Percentiles rank a stretch among this genome's conserved stretches.
phyloP scores from a whole-genome alignment of 2,113 vertebrate species.

The Patagioenas fasciata region DNA sequence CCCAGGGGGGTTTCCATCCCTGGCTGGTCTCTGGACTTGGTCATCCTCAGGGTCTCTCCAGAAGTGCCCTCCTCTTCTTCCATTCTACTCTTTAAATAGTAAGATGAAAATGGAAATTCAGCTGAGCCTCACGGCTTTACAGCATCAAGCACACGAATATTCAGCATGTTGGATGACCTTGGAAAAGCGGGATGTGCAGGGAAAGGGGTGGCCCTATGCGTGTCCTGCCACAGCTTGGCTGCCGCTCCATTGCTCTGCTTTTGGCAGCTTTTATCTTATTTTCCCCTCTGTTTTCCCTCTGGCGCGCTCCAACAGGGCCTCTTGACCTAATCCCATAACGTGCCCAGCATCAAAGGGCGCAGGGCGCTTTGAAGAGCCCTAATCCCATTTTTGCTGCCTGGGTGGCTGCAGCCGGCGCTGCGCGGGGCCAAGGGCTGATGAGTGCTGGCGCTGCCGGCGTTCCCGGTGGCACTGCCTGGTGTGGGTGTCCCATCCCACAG shows the following conservation, averaged over 20 bases:
- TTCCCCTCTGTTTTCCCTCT: fast-evolving
- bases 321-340: background rate
- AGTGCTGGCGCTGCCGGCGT: fast-evolving
- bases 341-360: background rate
- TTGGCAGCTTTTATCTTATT: background rate
- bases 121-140: background rate
- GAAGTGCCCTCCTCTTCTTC: background rate
- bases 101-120: background rate
- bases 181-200: background rate
- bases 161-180: background rate
- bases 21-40: background rate
- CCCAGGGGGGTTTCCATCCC: background rate
- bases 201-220: background rate
- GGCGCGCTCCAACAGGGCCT: background rate
- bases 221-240: background rate
- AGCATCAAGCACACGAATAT: background rate
- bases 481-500: background rate
- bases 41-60: background rate
- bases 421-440: too few relatives aligned
- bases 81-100: background rate
- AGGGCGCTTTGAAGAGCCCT: background rate
- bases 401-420: background rate
- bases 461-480: background rate
- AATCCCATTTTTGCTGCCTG: constrained; percentile 37
- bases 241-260: background rate